Percentiles rank a stretch among this genome's conserved stretches.
phyloP scores from a whole-genome alignment of 30 jellyfish, hydroid and myxozoan genomes.

The Aurelia sp. region DNA sequence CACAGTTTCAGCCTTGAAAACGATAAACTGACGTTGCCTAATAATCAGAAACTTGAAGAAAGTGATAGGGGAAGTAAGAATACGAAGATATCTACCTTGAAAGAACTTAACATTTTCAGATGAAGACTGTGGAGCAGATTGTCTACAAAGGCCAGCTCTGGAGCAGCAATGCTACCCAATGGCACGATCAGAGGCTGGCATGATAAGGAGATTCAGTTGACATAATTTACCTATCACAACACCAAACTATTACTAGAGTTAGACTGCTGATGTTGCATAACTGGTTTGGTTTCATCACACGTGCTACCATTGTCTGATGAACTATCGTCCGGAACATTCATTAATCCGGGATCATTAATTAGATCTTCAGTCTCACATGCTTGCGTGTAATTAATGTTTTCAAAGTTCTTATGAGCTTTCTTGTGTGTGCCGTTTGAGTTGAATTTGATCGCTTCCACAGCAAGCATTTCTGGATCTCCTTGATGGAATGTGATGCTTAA shows the following conservation, averaged over 20 bases:
- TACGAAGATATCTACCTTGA: no score
- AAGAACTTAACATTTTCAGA: no score
- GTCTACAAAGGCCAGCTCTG: no score
- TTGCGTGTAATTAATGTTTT: constrained; percentile 56
- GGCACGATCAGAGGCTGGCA: no score
- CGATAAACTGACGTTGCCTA: no score
- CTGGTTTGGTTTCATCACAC: constrained; percentile 74
- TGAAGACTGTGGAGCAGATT: no score
- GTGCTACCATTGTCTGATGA: constrained; percentile 86
- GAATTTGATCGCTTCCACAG: constrained; percentile 41
- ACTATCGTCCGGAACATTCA: constrained; percentile 73
- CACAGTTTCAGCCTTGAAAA: no score
- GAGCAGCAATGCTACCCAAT: no score
- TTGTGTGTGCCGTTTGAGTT: constrained; percentile 45
- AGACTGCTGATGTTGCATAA: constrained; percentile 56
- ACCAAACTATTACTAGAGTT: constrained; percentile 50
- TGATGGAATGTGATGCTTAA: constrained; percentile 59
- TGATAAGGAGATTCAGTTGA: no score
- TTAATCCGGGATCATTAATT: constrained; percentile 54
- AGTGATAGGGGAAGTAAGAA: no score
- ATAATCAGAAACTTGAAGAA: no score
- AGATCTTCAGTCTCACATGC: constrained; percentile 75
- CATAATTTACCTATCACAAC: not conserved
- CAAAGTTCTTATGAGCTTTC: constrained; percentile 72
- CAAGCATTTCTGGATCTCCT: constrained; percentile 41